Evolutionary conservation across 2,888 invertebrate species (phyloP).

Genomic region (Nomada flava): DNA sequence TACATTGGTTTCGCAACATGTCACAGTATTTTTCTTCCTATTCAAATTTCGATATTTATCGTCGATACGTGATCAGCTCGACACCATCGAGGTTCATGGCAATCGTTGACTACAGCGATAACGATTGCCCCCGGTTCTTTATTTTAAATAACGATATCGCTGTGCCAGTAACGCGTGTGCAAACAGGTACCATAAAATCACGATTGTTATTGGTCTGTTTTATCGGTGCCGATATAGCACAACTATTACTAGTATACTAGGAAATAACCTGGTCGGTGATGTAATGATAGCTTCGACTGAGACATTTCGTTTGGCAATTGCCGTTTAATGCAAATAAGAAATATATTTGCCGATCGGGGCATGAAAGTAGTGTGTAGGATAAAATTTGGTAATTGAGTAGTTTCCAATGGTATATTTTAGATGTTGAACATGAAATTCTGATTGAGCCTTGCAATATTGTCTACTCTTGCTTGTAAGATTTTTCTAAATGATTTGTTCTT

Average conservation of each 20-base stretch:
- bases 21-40: neutral
- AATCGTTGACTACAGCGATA: neutral
- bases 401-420: no score
- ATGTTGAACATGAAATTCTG: no score
- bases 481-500: no score
- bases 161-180: neutral
- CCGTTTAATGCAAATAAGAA: constrained; percentile 1
- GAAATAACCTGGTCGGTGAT: neutral
- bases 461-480: no score
- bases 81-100: neutral
- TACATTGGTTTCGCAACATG: neutral
- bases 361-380: neutral
- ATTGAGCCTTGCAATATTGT: no score
- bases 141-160: constrained; percentile 7
- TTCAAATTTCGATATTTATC: neutral
- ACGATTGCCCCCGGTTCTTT: constrained; percentile 10
- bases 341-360: neutral
- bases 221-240: neutral
- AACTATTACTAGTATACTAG: neutral
- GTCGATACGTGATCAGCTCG: neutral
- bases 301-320: neutral
- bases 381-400: no score
- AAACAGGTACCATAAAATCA: constrained; percentile 7
- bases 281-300: neutral
- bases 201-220: constrained; percentile 5